Evolutionary conservation across 2,113 vertebrate genomes (phyloP).

Genomic region (Riparia riparia): DNA sequence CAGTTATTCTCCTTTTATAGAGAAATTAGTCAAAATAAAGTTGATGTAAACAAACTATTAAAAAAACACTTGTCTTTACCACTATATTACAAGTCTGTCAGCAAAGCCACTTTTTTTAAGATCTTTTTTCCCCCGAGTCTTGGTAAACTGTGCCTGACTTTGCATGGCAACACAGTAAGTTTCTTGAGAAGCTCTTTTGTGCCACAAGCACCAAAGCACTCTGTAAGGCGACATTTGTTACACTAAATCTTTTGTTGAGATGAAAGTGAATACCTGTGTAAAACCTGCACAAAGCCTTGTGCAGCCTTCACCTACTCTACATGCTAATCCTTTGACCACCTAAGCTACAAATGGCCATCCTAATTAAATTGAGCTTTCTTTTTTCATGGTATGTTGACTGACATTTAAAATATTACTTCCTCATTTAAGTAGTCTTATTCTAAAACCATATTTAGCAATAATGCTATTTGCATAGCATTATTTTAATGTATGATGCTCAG

Average conservation of each 20-base stretch:
- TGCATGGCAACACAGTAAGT: not conserved
- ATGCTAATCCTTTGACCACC: conserved; percentile 48
- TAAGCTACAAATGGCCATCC: conserved; percentile 44
- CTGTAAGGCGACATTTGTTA: conserved; percentile 35
- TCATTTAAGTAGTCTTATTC: conserved; percentile 37
- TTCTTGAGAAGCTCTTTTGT: not conserved
- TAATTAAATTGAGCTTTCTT: conserved; percentile 59
- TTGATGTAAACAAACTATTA: not conserved
- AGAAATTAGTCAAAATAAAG: not conserved
- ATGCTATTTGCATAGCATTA: conserved; percentile 53
- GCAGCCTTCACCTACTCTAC: not conserved
- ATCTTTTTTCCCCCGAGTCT: not conserved
- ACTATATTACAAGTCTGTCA: not conserved
- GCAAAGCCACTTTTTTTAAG: not conserved
- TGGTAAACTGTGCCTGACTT: not conserved
- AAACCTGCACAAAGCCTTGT: conserved; percentile 45
- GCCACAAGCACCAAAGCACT: not conserved
- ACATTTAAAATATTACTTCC: conserved; percentile 46
- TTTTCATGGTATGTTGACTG: conserved; percentile 28
- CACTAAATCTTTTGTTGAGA: conserved; percentile 40
- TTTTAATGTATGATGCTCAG: conserved; percentile 34
- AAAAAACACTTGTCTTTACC: not conserved
- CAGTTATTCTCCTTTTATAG: not conserved
- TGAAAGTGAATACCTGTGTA: conserved; percentile 57
- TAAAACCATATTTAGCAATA: conserved; percentile 42